These are phyloP conservation scores for Ctenochaetus hawaiiensis DNA, from an alignment of 2,797 vertebrate genomes.

Conservation along the genomic window DNA sequence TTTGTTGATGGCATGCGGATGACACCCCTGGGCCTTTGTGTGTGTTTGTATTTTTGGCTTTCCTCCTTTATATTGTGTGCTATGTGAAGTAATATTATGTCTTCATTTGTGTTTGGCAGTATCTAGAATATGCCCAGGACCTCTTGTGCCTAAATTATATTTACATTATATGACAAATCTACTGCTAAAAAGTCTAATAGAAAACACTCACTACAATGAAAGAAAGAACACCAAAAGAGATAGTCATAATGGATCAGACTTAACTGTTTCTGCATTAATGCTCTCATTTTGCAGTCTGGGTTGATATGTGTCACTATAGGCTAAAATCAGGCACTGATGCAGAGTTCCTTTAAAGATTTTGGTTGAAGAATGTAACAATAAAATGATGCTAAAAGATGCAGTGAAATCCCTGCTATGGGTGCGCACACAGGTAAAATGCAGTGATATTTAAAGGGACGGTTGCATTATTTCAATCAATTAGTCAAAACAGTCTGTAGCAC, in stretches of 20 bases:
- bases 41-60: background rate
- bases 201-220: background rate
- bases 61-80: background rate
- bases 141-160: background rate
- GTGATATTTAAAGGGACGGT: background rate
- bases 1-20: background rate
- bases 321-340: conserved; percentile 45
- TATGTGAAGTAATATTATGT: background rate
- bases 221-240: conserved; percentile 1
- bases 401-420: background rate
- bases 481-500: too few relatives aligned
- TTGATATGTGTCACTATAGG: conserved; percentile 42
- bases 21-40: fast-evolving
- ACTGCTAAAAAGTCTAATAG: background rate
- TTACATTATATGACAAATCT: background rate
- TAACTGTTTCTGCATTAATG: conserved; percentile 18
- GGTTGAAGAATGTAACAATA: conserved; percentile 10
- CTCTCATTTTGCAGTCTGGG: conserved; percentile 46
- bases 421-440: background rate
- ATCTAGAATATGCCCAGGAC: background rate
- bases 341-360: conserved; percentile 5
- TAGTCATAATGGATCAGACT: too few relatives aligned
- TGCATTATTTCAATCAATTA: too few relatives aligned
- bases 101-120: background rate
- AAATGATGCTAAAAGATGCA: conserved; percentile 17